Conservation (phyloP, 2,797 vertebrate genomes). For the Otolemur crassicaudatus region DNA sequence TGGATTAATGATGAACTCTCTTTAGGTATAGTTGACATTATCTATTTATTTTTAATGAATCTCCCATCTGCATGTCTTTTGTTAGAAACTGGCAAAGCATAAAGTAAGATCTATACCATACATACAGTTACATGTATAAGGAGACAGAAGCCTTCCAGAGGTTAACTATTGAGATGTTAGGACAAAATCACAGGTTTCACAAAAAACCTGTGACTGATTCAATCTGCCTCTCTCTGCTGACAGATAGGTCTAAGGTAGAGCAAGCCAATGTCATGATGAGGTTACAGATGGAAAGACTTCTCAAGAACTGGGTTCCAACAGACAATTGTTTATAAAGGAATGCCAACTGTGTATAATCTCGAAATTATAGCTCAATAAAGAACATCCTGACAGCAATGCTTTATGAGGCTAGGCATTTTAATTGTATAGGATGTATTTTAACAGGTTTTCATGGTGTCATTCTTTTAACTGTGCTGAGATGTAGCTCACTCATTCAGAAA, state of each 20-base stretch:
- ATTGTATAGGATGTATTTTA: background rate
- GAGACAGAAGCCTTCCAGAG: background rate
- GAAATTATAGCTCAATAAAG: conserved; percentile 40
- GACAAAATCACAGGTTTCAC: background rate
- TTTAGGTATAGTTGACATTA: background rate
- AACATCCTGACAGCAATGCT: background rate
- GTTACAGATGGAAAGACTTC: background rate
- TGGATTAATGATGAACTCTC: background rate
- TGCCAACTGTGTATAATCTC: conserved; percentile 11
- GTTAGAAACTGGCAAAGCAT: background rate
- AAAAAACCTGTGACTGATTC: background rate
- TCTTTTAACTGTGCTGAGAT: background rate
- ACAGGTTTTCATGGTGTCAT: background rate
- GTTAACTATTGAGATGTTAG: background rate
- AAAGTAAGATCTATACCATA: background rate
- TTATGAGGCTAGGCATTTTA: conserved; percentile 24
- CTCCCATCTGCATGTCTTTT: background rate
- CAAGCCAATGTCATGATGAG: background rate
- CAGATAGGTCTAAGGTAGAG: background rate
- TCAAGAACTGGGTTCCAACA: background rate
- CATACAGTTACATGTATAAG: background rate
- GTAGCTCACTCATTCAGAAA: background rate
- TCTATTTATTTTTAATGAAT: conserved; percentile 51
- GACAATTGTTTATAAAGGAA: background rate
- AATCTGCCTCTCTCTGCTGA: background rate